These are phyloP conservation scores for Thaumatotibia leucotreta DNA, from an alignment of 1,140 invertebrate species.

Conservation along the genomic window DNA sequence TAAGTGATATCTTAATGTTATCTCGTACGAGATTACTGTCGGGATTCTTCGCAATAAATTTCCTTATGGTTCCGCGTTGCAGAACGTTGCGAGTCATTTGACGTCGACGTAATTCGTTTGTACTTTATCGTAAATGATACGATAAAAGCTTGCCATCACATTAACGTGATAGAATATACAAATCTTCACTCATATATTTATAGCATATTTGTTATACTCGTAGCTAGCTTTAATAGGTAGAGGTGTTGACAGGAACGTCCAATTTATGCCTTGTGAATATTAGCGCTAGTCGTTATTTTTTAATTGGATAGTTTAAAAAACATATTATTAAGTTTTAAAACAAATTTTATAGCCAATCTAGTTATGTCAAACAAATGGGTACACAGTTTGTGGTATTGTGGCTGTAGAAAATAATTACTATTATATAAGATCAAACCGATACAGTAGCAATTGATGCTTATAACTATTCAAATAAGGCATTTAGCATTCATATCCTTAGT, in stretches of 20 bases:
- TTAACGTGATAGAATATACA: background rate
- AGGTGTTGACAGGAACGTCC: background rate
- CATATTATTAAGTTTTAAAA: background rate
- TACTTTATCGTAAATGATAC: background rate
- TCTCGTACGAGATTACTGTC: constrained; percentile 12
- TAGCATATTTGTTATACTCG: background rate
- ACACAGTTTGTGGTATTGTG: too few relatives aligned
- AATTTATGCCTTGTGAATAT: background rate
- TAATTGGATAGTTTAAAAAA: too few relatives aligned
- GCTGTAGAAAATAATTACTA: too few relatives aligned
- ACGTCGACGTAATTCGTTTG: constrained; percentile 1
- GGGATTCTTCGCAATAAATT: constrained; percentile 12
- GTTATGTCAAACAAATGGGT: too few relatives aligned
- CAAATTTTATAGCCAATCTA: too few relatives aligned
- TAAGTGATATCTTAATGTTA: constrained; percentile 14
- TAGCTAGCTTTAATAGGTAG: too few relatives aligned
- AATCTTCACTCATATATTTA: background rate
- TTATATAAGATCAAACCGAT: background rate
- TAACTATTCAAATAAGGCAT: background rate
- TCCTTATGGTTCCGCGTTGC: background rate
- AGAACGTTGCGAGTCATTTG: constrained; percentile 4
- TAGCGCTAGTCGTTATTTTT: background rate
- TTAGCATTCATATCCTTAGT: constrained; percentile 4
- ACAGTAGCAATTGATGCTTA: background rate
- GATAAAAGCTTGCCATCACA: background rate